phyloP scores from a whole-genome alignment of 2,797 vertebrate species.

The Gymnocypris eckloni region DNA sequence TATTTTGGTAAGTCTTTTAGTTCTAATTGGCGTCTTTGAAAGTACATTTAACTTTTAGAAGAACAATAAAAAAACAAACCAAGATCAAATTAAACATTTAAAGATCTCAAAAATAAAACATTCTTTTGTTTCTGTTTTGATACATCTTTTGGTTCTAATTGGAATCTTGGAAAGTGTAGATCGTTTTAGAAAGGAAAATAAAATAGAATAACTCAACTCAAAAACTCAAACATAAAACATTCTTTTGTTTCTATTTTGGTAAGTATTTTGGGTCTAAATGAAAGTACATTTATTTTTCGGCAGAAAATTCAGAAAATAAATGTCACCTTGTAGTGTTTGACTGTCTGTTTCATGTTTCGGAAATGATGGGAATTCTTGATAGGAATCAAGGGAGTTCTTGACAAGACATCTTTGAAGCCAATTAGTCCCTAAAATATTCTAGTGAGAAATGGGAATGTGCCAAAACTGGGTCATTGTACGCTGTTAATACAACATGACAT shows the following conservation, averaged over 20 bases:
- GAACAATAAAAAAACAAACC: too few relatives aligned
- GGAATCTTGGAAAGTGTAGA: not conserved
- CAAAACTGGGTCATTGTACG: constrained; percentile 30
- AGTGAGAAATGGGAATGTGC: constrained; percentile 22
- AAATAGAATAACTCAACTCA: not conserved
- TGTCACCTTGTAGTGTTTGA: constrained; percentile 1
- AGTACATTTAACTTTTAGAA: too few relatives aligned
- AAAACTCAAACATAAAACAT: not conserved
- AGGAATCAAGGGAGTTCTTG: constrained; percentile 21
- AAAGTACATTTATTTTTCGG: not conserved
- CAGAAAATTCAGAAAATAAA: not conserved
- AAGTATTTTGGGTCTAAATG: not conserved
- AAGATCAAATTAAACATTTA: not conserved
- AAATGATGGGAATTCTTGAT: constrained; percentile 7
- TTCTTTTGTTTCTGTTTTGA: not conserved
- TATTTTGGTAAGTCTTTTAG: not conserved
- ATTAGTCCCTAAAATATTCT: constrained; percentile 30
- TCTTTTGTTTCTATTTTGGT: not conserved
- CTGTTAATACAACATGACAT: constrained; percentile 38
- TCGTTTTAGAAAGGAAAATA: too few relatives aligned
- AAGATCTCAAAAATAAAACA: not conserved
- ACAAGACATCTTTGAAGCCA: constrained; percentile 30
- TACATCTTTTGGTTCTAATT: not conserved
- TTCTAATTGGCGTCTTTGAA: not conserved
- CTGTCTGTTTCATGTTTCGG: constrained; percentile 1